Percentiles rank a stretch among this genome's conserved stretches.
Evolutionary conservation across 2,797 vertebrate species (phyloP).

Genomic region (Poeciliopsis turneri): DNA sequence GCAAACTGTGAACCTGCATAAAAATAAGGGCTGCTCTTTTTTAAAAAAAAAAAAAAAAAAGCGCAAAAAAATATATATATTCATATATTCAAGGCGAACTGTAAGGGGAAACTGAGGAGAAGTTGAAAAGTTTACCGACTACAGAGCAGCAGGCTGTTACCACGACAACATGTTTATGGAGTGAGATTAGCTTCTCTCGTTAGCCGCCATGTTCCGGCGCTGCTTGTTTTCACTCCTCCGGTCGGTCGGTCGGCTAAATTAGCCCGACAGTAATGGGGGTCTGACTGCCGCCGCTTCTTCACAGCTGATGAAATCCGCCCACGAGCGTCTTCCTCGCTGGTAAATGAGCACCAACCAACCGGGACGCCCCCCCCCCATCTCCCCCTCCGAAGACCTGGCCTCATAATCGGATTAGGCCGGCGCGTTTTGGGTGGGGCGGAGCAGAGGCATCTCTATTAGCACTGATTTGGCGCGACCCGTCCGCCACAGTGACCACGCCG

Average conservation of each 20-base stretch:
- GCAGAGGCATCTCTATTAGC: conserved; percentile 62
- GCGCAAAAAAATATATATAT: background rate
- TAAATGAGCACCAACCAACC: conserved; percentile 15
- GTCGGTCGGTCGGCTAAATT: conserved; percentile 63
- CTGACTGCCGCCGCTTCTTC: conserved; percentile 49
- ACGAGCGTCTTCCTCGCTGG: conserved; percentile 6
- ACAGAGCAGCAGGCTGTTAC: background rate
- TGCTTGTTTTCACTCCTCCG: conserved; percentile 52
- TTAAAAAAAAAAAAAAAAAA: too few relatives aligned
- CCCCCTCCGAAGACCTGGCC: background rate
- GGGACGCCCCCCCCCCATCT: background rate
- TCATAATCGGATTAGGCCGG: conserved; percentile 62
- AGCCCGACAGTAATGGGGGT: conserved; percentile 61
- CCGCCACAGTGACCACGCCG: conserved; percentile 48
- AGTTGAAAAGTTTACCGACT: conserved; percentile 1
- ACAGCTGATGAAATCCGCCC: conserved; percentile 49
- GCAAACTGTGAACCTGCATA: background rate
- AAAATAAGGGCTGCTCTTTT: background rate
- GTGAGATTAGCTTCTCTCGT: conserved; percentile 48
- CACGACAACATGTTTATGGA: conserved; percentile 18
- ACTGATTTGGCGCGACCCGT: conserved; percentile 72
- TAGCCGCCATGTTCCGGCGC: conserved; percentile 34
- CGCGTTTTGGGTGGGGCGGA: conserved; percentile 52
- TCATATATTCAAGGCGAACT: conserved; percentile 1
- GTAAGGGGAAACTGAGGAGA: conserved; percentile 1